Evolutionary conservation across 1,140 invertebrate genomes (phyloP).

Genomic region (Drosophila auraria): DNA sequence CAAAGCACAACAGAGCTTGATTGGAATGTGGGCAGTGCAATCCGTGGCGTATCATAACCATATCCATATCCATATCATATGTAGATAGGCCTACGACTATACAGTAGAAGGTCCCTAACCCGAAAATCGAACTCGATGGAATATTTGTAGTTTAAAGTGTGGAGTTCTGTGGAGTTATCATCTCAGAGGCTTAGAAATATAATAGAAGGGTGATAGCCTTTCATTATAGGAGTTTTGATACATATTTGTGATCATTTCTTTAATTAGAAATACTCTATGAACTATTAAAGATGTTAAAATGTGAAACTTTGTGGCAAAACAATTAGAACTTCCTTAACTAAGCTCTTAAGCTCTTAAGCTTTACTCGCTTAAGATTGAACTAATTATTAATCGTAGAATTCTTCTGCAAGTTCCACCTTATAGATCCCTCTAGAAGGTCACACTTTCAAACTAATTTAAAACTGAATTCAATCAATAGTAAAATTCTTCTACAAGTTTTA

Average conservation of each 20-base stretch:
- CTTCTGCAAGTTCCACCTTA: neutral
- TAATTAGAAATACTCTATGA: neutral
- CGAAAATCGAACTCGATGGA: neutral
- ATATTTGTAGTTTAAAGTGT: neutral
- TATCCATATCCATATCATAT: conserved; percentile 26
- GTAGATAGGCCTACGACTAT: conserved; percentile 13
- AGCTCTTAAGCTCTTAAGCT: neutral
- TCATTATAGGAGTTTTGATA: neutral
- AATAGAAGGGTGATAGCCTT: too few species aligned
- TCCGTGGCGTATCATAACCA: conserved; percentile 37
- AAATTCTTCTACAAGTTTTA: neutral
- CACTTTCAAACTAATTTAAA: neutral
- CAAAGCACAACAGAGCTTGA: conserved; percentile 47
- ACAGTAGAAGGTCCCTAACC: conserved; percentile 4
- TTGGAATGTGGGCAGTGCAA: conserved; percentile 72
- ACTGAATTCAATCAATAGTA: neutral
- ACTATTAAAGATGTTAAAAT: too few species aligned
- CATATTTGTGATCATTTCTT: neutral
- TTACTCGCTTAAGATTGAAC: too few species aligned
- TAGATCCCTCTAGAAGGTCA: too few species aligned
- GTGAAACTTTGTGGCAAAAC: too few species aligned
- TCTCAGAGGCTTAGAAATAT: neutral
- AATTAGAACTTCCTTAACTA: neutral
- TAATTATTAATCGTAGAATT: too few species aligned
- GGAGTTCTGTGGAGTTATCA: too few species aligned